phyloP scores from a whole-genome alignment of 2,888 invertebrate species.

The Aricia artaxerxes region DNA sequence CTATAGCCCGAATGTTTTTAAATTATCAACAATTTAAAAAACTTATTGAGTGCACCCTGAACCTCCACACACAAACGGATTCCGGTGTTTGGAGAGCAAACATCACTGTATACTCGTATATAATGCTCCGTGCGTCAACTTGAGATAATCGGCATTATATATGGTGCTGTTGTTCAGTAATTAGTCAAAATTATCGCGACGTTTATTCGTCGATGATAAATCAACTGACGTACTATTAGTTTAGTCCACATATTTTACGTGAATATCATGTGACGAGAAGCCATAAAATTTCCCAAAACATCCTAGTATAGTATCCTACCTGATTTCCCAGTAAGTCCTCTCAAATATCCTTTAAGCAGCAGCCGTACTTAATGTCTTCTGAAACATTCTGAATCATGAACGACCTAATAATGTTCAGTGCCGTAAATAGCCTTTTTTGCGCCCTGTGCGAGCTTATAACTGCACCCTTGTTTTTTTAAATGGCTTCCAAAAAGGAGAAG shows the following conservation, averaged over 20 bases:
- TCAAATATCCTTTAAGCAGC: background rate
- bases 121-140: slow-evolving; percentile 60
- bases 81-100: slow-evolving; percentile 49
- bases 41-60: background rate
- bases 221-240: slow-evolving; percentile 43
- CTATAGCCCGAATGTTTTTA: background rate
- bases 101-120: slow-evolving; percentile 45
- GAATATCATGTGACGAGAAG: background rate
- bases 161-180: slow-evolving; percentile 52
- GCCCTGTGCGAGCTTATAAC: no score
- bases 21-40: slow-evolving; percentile 15
- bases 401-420: no score
- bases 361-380: no score
- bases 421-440: no score
- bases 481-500: no score
- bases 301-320: background rate
- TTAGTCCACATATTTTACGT: slow-evolving; percentile 6
- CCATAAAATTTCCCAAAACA: background rate
- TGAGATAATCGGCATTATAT: slow-evolving; percentile 57
- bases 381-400: no score
- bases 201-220: slow-evolving; percentile 59
- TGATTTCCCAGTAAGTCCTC: background rate
- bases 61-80: background rate
- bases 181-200: slow-evolving; percentile 69
- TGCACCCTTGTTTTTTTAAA: no score